phyloP scores from a whole-genome alignment of 2,888 invertebrate species.

The Aradus depressus region DNA sequence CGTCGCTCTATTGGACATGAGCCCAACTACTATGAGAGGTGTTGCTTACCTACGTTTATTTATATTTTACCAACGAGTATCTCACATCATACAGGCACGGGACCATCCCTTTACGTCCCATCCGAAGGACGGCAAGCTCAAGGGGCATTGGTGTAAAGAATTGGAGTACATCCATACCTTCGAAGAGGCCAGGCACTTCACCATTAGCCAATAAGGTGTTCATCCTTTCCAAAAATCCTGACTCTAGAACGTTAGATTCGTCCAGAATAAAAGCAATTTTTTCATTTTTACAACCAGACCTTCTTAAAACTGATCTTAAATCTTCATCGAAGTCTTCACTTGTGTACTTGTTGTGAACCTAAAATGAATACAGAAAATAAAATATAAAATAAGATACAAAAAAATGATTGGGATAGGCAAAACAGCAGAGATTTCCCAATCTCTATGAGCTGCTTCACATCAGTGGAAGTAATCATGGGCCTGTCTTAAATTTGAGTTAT shows the following conservation, averaged over 20 bases:
- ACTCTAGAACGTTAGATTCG: slow-evolving; percentile 97
- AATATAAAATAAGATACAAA: not conserved
- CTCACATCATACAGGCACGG: no score
- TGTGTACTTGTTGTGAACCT: slow-evolving; percentile 97
- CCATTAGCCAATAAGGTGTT: slow-evolving; percentile 97
- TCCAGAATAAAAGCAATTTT: slow-evolving; percentile 99
- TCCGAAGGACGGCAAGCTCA: not conserved
- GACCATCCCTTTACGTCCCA: no score
- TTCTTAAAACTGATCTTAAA: slow-evolving; percentile 71
- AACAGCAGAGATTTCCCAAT: no score
- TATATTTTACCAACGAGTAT: no score
- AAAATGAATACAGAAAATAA: not conserved
- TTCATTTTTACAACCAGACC: slow-evolving; percentile 88
- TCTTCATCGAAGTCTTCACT: slow-evolving; percentile 99
- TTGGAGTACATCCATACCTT: slow-evolving; percentile 41
- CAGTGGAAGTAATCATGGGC: no score
- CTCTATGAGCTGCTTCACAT: no score
- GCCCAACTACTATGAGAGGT: no score
- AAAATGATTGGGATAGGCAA: no score
- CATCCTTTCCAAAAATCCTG: slow-evolving; percentile 97
- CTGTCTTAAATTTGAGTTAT: no score
- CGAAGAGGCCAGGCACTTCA: slow-evolving; percentile 89
- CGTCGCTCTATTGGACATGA: no score
- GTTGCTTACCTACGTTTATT: no score
- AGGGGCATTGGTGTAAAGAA: slow-evolving; percentile 15